Evolutionary conservation across 1,140 invertebrate species (phyloP).

Genomic region (Lasioglossum baleicum): DNA sequence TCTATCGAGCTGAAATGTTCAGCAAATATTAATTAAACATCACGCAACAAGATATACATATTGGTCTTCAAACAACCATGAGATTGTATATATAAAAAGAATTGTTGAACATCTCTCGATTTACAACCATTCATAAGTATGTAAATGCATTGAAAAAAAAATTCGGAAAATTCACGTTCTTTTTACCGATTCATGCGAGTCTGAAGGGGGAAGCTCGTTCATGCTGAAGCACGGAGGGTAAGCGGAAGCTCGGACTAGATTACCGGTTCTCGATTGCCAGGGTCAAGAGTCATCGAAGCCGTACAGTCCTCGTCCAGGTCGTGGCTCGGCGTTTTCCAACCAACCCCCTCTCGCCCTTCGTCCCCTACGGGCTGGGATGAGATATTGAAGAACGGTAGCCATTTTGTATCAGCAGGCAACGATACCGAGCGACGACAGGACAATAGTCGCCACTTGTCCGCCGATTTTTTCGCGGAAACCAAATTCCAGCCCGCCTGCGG

Average conservation of each 20-base stretch:
- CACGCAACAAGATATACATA: no score
- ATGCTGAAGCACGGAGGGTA: background rate
- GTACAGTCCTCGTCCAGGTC: constrained; percentile 6
- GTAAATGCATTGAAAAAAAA: no score
- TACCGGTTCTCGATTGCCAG: constrained; percentile 52
- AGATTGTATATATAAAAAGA: no score
- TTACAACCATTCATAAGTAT: no score
- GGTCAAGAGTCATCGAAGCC: constrained; percentile 52
- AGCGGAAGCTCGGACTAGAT: constrained; percentile 51
- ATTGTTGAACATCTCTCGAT: no score
- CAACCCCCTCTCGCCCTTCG: background rate
- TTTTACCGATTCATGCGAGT: no score
- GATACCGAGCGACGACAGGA: constrained; percentile 41
- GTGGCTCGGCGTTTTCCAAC: constrained; percentile 22
- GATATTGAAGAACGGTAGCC: constrained; percentile 58
- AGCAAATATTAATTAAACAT: no score
- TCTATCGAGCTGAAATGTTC: no score
- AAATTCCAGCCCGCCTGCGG: constrained; percentile 45
- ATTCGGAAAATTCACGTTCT: no score
- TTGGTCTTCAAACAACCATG: no score
- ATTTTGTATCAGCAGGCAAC: constrained; percentile 55
- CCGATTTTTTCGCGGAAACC: constrained; percentile 48
- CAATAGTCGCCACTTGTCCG: constrained; percentile 57
- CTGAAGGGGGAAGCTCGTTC: background rate
- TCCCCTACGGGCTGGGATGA: constrained; percentile 19